Percentiles rank a stretch among this genome's conserved stretches.
phyloP scores from a whole-genome alignment of 2,797 vertebrate genomes.

The Parauchenoglanis punctatus region DNA sequence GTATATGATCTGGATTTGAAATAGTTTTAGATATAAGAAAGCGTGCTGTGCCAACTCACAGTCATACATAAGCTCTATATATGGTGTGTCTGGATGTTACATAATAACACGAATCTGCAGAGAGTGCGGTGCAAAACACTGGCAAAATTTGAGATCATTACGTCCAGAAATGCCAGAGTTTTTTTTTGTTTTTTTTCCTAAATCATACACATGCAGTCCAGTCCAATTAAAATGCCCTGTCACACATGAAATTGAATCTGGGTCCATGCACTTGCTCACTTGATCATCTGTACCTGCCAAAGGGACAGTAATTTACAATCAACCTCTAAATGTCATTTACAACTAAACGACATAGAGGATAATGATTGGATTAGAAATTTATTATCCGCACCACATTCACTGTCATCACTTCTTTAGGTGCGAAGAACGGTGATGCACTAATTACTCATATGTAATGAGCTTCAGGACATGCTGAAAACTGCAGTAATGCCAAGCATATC shows the following conservation, averaged over 20 bases:
- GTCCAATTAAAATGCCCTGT: constrained; percentile 28
- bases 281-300: constrained; percentile 10
- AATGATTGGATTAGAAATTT: constrained; percentile 34
- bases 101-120: constrained; percentile 14
- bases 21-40: background rate
- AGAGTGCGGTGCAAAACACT: background rate
- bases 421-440: constrained; percentile 1
- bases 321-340: constrained; percentile 44
- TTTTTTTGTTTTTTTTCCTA: background rate
- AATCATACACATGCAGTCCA: background rate
- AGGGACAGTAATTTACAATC: constrained; percentile 19
- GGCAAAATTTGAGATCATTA: constrained; percentile 1
- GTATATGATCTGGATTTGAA: background rate
- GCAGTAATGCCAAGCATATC: background rate
- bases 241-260: constrained; percentile 17
- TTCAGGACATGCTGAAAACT: constrained; percentile 18
- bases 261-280: background rate
- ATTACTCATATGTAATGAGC: constrained; percentile 28
- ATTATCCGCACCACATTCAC: constrained; percentile 26
- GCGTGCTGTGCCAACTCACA: background rate
- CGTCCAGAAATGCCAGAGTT: constrained; percentile 2
- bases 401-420: constrained; percentile 3
- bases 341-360: constrained; percentile 24
- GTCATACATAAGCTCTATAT: background rate
- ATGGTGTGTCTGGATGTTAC: constrained; percentile 17